phyloP scores from a whole-genome alignment of 2,888 invertebrate species.

The Eutolmus rufibarbis region DNA sequence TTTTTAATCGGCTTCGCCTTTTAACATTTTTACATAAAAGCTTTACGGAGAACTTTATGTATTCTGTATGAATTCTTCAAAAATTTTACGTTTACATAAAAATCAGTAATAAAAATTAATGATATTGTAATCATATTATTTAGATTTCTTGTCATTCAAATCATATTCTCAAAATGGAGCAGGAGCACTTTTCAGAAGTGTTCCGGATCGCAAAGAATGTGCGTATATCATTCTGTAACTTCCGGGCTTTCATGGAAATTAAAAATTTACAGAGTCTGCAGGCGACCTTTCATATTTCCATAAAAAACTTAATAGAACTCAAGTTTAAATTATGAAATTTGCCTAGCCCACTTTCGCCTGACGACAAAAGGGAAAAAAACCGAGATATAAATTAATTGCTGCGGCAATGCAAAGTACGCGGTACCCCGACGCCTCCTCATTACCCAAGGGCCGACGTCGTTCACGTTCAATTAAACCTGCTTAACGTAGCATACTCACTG shows the following conservation, averaged over 20 bases:
- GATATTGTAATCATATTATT: too few relatives aligned
- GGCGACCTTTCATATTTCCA: neutral
- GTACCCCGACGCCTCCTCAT: neutral
- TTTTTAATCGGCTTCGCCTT: too few relatives aligned
- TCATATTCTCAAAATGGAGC: neutral
- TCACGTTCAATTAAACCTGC: neutral
- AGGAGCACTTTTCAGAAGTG: neutral
- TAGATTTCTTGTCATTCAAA: too few relatives aligned
- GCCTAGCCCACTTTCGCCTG: neutral
- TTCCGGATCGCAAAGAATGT: neutral
- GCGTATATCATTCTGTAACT: neutral
- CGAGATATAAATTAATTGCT: neutral
- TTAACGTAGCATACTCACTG: neutral
- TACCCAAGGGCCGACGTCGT: neutral
- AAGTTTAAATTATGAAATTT: neutral
- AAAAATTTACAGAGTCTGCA: neutral
- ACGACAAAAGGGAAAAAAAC: neutral
- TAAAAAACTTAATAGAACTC: neutral
- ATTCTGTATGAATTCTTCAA: too few relatives aligned
- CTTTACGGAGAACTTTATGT: too few relatives aligned
- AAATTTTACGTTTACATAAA: too few relatives aligned
- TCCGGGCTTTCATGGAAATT: neutral
- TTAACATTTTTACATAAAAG: too few relatives aligned
- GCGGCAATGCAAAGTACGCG: neutral
- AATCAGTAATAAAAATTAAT: too few relatives aligned